Evolutionary conservation across 2,797 vertebrate species (phyloP).

Genomic region (Rhodeus uyekii): DNA sequence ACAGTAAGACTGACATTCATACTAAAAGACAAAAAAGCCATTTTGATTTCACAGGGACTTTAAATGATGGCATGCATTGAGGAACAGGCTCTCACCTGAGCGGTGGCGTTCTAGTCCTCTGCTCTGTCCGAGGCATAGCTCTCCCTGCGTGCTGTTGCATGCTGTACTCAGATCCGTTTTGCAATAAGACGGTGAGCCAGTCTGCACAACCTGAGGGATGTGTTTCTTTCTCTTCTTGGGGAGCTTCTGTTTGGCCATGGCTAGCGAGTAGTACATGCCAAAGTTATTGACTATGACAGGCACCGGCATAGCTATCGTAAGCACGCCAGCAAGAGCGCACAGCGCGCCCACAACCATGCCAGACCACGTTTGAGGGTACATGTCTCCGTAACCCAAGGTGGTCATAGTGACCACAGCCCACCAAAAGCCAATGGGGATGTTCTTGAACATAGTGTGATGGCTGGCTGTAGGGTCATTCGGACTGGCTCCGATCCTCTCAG

Average conservation of each 20-base stretch:
- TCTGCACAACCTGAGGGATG: slow-evolving; percentile 88
- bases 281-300: slow-evolving; percentile 99
- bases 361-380: slow-evolving; percentile 98
- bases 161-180: slow-evolving; percentile 91
- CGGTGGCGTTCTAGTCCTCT: slow-evolving; percentile 87
- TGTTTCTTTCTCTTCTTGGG: slow-evolving; percentile 97
- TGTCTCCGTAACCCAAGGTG: slow-evolving; percentile 95
- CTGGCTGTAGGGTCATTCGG: slow-evolving; percentile 92
- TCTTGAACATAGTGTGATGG: slow-evolving; percentile 95
- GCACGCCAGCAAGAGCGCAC: slow-evolving; percentile 94
- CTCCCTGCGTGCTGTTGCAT: slow-evolving; percentile 92
- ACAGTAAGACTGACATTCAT: background rate
- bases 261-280: slow-evolving; percentile 99
- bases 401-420: slow-evolving; percentile 99
- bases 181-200: slow-evolving; percentile 89
- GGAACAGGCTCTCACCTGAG: slow-evolving; percentile 88
- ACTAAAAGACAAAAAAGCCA: background rate
- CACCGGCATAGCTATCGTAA: slow-evolving; percentile 99
- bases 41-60: too few relatives aligned
- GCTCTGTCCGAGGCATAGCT: slow-evolving; percentile 86
- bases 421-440: slow-evolving; percentile 99
- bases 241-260: slow-evolving; percentile 99
- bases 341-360: slow-evolving; percentile 97
- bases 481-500: slow-evolving; percentile 91
- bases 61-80: background rate